These are phyloP conservation scores for Idaea dimidiata DNA, from an alignment of 2,888 invertebrate species.

Conservation along the genomic window DNA sequence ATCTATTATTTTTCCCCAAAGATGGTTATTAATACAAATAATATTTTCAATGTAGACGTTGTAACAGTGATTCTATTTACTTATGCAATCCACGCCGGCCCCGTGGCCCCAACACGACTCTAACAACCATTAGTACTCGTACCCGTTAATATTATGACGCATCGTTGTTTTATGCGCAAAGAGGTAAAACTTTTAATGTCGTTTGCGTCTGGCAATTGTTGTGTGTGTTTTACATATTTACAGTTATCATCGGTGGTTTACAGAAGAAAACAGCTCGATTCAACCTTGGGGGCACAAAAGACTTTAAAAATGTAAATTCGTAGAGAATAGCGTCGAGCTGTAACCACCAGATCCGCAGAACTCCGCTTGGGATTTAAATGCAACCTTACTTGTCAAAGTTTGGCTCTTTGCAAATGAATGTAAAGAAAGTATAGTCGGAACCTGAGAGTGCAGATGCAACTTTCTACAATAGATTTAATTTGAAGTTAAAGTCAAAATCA, in stretches of 20 bases:
- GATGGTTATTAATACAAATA: slow-evolving; percentile 60
- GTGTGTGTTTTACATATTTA: slow-evolving; percentile 32
- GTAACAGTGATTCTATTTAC: slow-evolving; percentile 26
- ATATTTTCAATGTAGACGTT: slow-evolving; percentile 38
- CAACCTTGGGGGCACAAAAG: slow-evolving; percentile 44
- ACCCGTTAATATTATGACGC: slow-evolving; percentile 39
- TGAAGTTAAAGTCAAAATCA: no score
- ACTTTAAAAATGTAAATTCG: slow-evolving; percentile 63
- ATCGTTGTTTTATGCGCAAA: slow-evolving; percentile 34
- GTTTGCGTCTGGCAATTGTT: slow-evolving; percentile 34
- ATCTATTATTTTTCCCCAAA: slow-evolving; percentile 68
- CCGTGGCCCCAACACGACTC: slow-evolving; percentile 18
- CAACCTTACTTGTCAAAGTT: slow-evolving; percentile 69
- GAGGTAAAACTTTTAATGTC: slow-evolving; percentile 37
- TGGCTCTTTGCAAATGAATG: slow-evolving; percentile 62
- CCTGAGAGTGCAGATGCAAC: background rate
- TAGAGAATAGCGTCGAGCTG: slow-evolving; percentile 36
- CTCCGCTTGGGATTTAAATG: slow-evolving; percentile 61
- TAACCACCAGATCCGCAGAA: slow-evolving; percentile 34
- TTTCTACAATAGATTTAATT: no score
- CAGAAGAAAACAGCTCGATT: slow-evolving; percentile 34
- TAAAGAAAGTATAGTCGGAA: slow-evolving; percentile 36
- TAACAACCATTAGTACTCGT: slow-evolving; percentile 25
- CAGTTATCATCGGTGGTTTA: slow-evolving; percentile 26
- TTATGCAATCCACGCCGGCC: slow-evolving; percentile 39